Base-by-base conservation (phyloP, 92 coral and sea anemone genomes). In the Phenganax stokvisi region DNA sequence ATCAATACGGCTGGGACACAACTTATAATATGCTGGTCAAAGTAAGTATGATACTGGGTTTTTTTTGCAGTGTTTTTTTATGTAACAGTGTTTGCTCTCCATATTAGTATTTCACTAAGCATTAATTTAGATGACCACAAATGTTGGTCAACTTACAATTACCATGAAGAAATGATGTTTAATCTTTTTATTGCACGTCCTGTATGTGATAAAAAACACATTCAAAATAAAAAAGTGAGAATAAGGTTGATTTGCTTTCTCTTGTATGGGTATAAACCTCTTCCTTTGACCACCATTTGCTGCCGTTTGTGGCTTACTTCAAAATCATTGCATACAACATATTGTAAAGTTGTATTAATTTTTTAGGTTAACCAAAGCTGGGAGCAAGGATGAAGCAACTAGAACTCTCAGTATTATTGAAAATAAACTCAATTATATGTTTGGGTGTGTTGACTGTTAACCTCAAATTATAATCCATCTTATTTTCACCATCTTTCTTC, bases 1-100 rank as follows among this genome's bases (percentile, higher is more conserved):
- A 88, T 87, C 61, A 85, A 86, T 79, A 85, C 93, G 52, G 89
- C 90, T 59, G 98, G 98, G 59, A 85, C 87, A 0, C 98, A 93
- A 62, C 92, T 93, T 44, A 86, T 93, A 6, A 85, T 81, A 25
- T 88, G 97, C 81, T 93, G 87, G 86, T 89, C 76, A 86, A 93
- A 93, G 97, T 93, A 91, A 80, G 92, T 27, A 20, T 15, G 10
- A 56, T 10, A 6, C 31, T 69, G 17, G n/a, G 9, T 9, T 30
- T 12, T 30, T 1, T 17, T n/a, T 0, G 1, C 55, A 30, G 54
- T 9, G 0, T 9, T 15, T 16, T 66, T 20, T 59, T 13, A 59
- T 37, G 2, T 37, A 37, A 37, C 47, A 37, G 25, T 37, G 5
- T 37, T 37, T 37, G 47, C 3, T 37, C 47, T 37, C 47, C 5